Evolutionary conservation across 2,888 invertebrate genomes (phyloP), one percentile per base, ranked within the genome.

Genomic region (Cephus sareptanus): DNA sequence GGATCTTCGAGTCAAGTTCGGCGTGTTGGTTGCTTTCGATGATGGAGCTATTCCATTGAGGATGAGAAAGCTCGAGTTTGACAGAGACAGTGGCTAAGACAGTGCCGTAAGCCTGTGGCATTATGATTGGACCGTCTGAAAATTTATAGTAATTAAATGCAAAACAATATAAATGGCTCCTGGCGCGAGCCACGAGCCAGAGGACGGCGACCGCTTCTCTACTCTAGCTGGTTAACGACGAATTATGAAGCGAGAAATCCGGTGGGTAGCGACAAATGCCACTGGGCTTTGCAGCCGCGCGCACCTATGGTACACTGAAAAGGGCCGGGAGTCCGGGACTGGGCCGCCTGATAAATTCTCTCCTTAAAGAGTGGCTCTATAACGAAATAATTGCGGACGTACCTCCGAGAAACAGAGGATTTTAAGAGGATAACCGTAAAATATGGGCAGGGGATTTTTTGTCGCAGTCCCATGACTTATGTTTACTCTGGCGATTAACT

Each of bases 1-100:
- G 88, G 90, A 90, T 70, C 30, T 70, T 30, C 70, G 70, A 30
- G 30, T 33, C 70, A 70, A 33, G 70, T 33, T 70, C 70, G 70
- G 70, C 70, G 11, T 4, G 33, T 30, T 15, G 33, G 11, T 30
- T 70, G 31, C 11, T 70, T 30, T 30, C 33, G 33, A 70, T 33
- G 70, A 70, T 70, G 31, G 40, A 40, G 40, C 40, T 40, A 40
- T 40, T 40, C 15, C 40, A 40, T 40, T 6, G 15, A 40, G 15
- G 40, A 40, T 40, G 40, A 40, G 40, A 40, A 40, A 40, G 40
- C 40, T 40, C 15, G 40, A 40, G 40, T 15, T 15, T 40, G 6
- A 40, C 40, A 40, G 40, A 40, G 40, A 15, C 15, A 40, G 40
- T 40, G 40, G 40, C 40, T 40, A 40, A 40, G 40, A 40, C 40